Percentiles rank a stretch among this genome's conserved stretches.
Conservation (phyloP, 2,888 invertebrate genomes). For the Platycheirus rosarum region DNA sequence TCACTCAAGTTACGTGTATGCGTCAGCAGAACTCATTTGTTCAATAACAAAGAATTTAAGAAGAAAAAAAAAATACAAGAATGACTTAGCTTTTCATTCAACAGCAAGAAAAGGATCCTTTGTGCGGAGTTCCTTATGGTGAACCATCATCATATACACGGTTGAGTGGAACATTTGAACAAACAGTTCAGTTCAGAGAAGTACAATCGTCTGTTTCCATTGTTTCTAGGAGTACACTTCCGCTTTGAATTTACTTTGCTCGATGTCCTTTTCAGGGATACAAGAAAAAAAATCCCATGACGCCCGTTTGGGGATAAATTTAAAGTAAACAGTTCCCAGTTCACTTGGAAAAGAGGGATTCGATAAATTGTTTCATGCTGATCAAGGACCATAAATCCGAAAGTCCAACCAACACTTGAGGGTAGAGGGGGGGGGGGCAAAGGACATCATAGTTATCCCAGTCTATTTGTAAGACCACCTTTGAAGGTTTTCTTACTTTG, state of each 20-base stretch:
- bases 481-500: too few species aligned
- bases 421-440: too few species aligned
- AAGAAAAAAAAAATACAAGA: neutral
- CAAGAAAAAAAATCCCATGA: neutral
- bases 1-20: too few species aligned
- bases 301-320: too few species aligned
- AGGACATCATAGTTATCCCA: too few species aligned
- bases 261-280: neutral
- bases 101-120: neutral
- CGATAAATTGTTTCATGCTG: too few species aligned
- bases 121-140: neutral
- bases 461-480: too few species aligned
- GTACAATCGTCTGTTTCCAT: neutral
- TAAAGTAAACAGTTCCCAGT: too few species aligned
- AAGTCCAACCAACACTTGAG: too few species aligned
- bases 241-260: neutral
- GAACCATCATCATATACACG: neutral
- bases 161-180: neutral
- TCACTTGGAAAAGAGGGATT: too few species aligned
- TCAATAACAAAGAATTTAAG: slow-evolving; percentile 1
- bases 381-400: too few species aligned
- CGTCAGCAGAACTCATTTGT: neutral
- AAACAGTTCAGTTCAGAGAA: neutral
- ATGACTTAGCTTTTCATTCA: slow-evolving; percentile 4
- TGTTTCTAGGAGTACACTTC: neutral